Evolutionary conservation across 37 sponge, comb jelly and placozoan species (phyloP).

Genomic region (Amphimedon queenslandica): DNA sequence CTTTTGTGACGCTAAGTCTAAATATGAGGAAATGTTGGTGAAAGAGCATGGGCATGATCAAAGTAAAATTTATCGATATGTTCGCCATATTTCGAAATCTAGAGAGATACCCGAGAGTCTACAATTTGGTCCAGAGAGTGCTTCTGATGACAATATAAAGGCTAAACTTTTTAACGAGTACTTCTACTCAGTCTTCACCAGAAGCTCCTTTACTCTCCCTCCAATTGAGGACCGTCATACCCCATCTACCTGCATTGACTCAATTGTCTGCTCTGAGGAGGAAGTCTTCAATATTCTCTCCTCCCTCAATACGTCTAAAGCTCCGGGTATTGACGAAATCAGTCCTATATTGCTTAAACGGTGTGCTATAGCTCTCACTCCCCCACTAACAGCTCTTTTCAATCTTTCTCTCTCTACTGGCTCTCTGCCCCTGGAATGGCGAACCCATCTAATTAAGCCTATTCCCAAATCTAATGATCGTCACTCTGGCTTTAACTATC

Average conservation of each 20-base stretch:
- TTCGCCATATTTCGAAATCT: too few relatives aligned
- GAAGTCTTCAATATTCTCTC: neutral
- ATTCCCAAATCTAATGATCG: too few relatives aligned
- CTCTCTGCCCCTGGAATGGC: neutral
- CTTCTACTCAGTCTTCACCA: neutral
- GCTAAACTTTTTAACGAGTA: neutral
- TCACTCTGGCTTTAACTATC: too few relatives aligned
- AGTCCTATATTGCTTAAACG: neutral
- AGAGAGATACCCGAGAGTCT: too few relatives aligned
- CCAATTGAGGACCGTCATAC: too few relatives aligned
- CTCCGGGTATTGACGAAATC: neutral
- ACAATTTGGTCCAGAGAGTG: neutral
- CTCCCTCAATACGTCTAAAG: neutral
- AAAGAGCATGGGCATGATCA: too few relatives aligned
- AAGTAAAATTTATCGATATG: neutral
- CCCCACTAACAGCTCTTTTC: neutral
- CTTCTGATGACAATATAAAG: neutral
- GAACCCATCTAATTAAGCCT: too few relatives aligned
- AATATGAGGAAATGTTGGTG: too few relatives aligned
- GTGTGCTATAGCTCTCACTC: neutral
- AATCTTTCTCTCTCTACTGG: neutral
- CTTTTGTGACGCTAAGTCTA: too few relatives aligned
- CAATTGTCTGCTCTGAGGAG: neutral
- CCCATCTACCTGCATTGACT: neutral
- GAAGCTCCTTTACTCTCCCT: too few relatives aligned